Base-by-base conservation (phyloP, 2,888 invertebrate species). In the Drosophila engyochracea region DNA sequence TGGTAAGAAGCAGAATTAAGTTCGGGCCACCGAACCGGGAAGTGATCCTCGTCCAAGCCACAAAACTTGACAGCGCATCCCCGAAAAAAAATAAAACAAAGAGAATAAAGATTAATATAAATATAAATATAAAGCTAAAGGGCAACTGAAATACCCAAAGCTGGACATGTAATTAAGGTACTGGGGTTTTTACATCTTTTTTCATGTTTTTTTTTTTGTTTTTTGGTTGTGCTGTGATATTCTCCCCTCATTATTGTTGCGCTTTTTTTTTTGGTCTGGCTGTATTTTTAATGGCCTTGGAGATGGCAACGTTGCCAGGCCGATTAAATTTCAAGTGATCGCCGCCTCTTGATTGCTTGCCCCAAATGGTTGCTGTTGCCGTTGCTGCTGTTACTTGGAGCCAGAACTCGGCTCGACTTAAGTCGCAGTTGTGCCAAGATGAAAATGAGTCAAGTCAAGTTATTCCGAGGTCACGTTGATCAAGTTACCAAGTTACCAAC, bases 391-490 rank as follows among this genome's bases (percentile, higher is more conserved):
- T 25, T 37, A n/a, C 37, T 54, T 37, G 47, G 39, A 49, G 44
- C 72, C 78, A 79, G 79, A 79, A 79, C 81, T 44, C 39, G 39
- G 39, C 55, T 47, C 53, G 33, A 68, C 44, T n/a, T 30, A 28
- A 59, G 47, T 51, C 33, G 37, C 33, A 64, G 60, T 59, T 33
- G 74, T 37, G 47, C 73, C 59, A 47, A 59, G 22, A 60, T 41
- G 22, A 61, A 76, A 72, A 71, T 81, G 83, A 84, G 70, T 69
- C 61, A 70, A 70, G 70, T 89, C 78, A 76, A 88, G 82, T 79
- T 81, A 74, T 76, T 67, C 33, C 87, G 89, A 90, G 87, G 87
- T 86, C 90, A 83, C 72, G 77, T 76, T 80, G 82, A 83, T 87
- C 89, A 86, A 83, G 86, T 90, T 90, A 89, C 86, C 57, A 39